Conservation (phyloP, 2,113 vertebrate genomes). For the Pangasianodon hypophthalmus region DNA sequence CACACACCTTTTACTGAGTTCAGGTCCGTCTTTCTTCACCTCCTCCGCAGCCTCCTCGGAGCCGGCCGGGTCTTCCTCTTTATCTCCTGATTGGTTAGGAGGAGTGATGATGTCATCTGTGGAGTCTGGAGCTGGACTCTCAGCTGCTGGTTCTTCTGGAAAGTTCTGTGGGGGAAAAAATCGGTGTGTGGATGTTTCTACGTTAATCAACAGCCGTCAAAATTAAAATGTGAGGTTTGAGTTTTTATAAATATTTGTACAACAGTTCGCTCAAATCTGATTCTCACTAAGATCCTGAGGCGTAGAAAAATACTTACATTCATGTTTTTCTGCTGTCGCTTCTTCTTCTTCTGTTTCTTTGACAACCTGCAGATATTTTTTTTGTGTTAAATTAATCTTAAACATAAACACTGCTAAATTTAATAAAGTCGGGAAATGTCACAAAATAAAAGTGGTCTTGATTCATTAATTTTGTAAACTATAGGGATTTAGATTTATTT, state of each 20-base stretch:
- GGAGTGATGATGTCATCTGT: neutral
- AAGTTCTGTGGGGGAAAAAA: constrained; percentile 40
- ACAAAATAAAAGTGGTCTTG: neutral
- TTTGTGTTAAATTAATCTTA: neutral
- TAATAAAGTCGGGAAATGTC: neutral
- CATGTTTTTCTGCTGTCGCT: constrained; percentile 78
- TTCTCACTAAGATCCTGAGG: neutral
- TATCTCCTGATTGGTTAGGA: constrained; percentile 27
- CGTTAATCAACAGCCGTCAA: neutral
- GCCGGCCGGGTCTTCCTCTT: constrained; percentile 47
- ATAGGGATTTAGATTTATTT: neutral
- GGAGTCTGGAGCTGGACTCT: constrained; percentile 23
- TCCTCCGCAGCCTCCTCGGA: constrained; percentile 49
- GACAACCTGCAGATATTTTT: constrained; percentile 75
- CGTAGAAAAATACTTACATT: constrained; percentile 55
- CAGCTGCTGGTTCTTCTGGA: constrained; percentile 40
- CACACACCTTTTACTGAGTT: constrained; percentile 65
- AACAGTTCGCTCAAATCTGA: neutral
- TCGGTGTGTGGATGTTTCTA: neutral
- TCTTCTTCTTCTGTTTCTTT: constrained; percentile 91
- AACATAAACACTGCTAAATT: neutral
- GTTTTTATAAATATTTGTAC: neutral
- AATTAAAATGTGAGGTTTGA: neutral
- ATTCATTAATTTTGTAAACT: neutral
- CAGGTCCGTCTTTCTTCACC: constrained; percentile 42